Evolutionary conservation across 2,888 invertebrate species (phyloP).

Genomic region (Mechanitis messenoides): DNA sequence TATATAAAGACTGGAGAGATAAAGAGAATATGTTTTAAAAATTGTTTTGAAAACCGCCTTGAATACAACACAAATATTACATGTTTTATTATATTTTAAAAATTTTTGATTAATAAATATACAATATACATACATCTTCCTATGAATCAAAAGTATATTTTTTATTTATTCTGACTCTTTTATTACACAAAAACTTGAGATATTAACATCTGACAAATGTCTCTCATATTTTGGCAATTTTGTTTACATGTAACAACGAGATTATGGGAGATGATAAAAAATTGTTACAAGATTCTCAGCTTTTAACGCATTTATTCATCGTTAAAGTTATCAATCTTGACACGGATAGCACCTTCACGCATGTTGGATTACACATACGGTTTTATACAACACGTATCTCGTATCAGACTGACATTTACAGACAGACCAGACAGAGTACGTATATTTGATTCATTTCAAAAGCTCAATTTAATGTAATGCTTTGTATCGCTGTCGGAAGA

Average conservation of each 20-base stretch:
- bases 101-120: no score
- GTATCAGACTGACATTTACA: slow-evolving; percentile 10
- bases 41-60: no score
- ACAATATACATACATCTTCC: no score
- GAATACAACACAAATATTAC: no score
- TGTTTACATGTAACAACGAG: background rate
- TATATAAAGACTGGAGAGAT: background rate
- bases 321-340: slow-evolving; percentile 29
- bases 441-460: slow-evolving; percentile 6
- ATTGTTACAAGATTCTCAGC: slow-evolving; percentile 12
- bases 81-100: no score
- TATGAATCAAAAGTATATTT: no score
- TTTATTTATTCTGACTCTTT: no score
- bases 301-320: slow-evolving; percentile 25
- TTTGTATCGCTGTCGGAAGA: background rate
- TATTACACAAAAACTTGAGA: no score
- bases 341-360: slow-evolving; percentile 29
- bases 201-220: background rate
- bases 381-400: slow-evolving; percentile 16
- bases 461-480: background rate
- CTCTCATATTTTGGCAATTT: background rate
- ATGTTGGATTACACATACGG: slow-evolving; percentile 24
- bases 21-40: no score
- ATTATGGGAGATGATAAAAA: slow-evolving; percentile 11
- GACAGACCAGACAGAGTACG: background rate